Evolutionary conservation across 2,113 vertebrate genomes (phyloP).

Genomic region (Saiga tatarica): DNA sequence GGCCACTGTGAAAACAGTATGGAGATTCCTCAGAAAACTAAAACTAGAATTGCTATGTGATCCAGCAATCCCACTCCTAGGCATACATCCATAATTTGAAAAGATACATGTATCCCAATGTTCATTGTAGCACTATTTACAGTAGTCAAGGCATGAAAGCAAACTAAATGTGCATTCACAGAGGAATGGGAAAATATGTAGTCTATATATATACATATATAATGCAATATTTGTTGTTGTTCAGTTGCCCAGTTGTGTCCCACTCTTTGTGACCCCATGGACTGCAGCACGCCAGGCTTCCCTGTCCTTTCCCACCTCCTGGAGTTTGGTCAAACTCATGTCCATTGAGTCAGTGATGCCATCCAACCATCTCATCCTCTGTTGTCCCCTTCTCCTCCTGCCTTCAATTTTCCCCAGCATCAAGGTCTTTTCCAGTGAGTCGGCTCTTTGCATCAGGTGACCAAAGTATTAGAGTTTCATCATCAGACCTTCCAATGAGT

Average conservation of each 20-base stretch:
- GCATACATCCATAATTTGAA: background rate
- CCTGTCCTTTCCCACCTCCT: background rate
- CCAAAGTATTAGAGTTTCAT: background rate
- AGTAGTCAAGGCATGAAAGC: background rate
- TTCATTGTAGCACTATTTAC: background rate
- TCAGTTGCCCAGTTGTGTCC: background rate
- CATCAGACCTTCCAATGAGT: background rate
- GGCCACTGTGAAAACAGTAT: background rate
- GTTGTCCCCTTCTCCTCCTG: background rate
- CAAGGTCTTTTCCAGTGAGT: background rate
- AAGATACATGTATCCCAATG: background rate
- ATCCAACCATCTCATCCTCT: background rate
- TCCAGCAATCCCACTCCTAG: background rate
- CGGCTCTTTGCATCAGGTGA: fast-evolving
- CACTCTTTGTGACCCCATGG: background rate
- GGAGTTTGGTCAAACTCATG: background rate
- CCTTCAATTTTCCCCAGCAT: background rate
- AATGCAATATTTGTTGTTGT: background rate
- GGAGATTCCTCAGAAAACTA: background rate
- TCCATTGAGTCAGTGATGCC: background rate
- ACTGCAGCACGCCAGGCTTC: background rate
- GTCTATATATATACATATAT: background rate
- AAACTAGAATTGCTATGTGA: background rate
- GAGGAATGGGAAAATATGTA: background rate
- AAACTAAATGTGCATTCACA: background rate